phyloP scores from a whole-genome alignment of 1,140 invertebrate species.

The Aphaenogaster floridana region DNA sequence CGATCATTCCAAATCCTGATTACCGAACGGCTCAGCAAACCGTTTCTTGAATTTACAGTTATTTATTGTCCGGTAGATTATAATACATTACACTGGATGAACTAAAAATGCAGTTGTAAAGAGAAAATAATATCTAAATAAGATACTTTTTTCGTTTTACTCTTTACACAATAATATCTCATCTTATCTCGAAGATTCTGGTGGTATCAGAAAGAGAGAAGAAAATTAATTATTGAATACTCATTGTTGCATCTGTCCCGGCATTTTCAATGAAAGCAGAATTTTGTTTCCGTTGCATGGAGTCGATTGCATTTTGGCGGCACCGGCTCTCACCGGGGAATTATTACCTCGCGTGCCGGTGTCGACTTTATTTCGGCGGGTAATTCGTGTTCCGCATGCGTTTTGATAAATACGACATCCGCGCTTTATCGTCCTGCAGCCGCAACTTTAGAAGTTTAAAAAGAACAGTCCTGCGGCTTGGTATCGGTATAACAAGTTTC shows the following conservation, averaged over 20 bases:
- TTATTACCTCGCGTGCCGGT: slow-evolving; percentile 60
- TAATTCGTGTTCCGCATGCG: slow-evolving; percentile 52
- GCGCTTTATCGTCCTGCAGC: slow-evolving; percentile 33
- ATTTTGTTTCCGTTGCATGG: slow-evolving; percentile 10
- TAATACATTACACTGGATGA: not conserved
- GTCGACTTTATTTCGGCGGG: slow-evolving; percentile 53
- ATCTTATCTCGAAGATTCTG: not conserved
- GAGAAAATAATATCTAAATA: not conserved
- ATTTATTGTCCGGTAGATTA: not conserved
- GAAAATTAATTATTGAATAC: not conserved
- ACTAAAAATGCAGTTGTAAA: not conserved
- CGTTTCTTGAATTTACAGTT: not conserved
- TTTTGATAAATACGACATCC: slow-evolving; percentile 55
- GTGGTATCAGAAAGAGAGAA: not conserved
- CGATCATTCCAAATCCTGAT: not conserved
- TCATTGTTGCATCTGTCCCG: not conserved
- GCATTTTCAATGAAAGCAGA: slow-evolving; percentile 29
- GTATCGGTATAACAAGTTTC: slow-evolving; percentile 16
- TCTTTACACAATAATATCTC: slow-evolving; percentile 1
- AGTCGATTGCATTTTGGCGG: slow-evolving; percentile 47
- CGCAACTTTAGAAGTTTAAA: slow-evolving; percentile 14
- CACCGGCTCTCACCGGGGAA: slow-evolving; percentile 29
- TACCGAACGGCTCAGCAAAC: not conserved
- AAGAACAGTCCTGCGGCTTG: slow-evolving; percentile 2
- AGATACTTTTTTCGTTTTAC: not conserved